These are phyloP conservation scores for Brachionus calyciflorus DNA, from an alignment of 1,140 invertebrate genomes.

Conservation along the genomic window DNA sequence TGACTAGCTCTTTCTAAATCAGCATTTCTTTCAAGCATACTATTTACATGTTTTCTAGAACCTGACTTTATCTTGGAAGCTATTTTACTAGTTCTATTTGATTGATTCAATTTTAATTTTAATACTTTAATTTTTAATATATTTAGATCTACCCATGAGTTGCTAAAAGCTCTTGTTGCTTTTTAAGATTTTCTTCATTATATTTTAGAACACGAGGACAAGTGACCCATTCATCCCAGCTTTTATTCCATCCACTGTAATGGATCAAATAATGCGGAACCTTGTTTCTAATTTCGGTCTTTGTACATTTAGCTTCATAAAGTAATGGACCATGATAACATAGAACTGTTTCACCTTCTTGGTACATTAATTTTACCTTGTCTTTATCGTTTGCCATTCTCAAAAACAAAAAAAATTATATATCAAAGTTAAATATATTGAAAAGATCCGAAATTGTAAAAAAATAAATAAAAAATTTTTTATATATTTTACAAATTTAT, in stretches of 20 bases:
- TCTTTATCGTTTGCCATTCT: background rate
- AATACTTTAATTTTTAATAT: background rate
- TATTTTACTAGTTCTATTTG: conserved; percentile 31
- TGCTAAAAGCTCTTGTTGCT: conserved; percentile 42
- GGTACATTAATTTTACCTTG: conserved; percentile 38
- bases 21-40: conserved; percentile 25
- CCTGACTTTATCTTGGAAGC: conserved; percentile 35
- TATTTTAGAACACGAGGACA: conserved; percentile 40
- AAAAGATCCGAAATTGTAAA: too few species aligned
- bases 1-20: conserved; percentile 12
- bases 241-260: conserved; percentile 45
- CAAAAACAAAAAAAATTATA: background rate
- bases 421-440: background rate
- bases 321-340: conserved; percentile 45
- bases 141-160: conserved; percentile 35
- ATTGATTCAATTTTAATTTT: background rate
- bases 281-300: conserved; percentile 13
- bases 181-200: conserved; percentile 45
- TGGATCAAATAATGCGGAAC: conserved; percentile 38
- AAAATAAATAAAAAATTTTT: too few species aligned
- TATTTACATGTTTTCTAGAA: conserved; percentile 28
- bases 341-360: conserved; percentile 41
- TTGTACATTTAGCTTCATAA: conserved; percentile 42
- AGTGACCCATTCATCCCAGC: conserved; percentile 43
- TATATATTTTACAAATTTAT: too few species aligned